Evolutionary conservation across 1,140 invertebrate species (phyloP), one percentile per base, ranked within the genome.

Genomic region (Semibalanus balanoides): DNA sequence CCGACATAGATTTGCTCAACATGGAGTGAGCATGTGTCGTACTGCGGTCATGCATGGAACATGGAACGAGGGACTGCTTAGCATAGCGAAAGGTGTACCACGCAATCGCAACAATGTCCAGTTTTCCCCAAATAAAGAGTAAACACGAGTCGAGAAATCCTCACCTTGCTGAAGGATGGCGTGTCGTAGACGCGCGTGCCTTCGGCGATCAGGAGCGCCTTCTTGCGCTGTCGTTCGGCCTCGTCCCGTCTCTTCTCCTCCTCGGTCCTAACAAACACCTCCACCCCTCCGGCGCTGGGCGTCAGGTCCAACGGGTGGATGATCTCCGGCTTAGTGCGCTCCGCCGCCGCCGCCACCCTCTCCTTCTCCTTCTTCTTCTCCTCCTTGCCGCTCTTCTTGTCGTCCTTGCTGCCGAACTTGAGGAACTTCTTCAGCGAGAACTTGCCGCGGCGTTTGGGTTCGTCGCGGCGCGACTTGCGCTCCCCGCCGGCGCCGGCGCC

Each of bases 261-360:
- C 29, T 72, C 70, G 28, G n/a, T 72, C 11, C 70, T 11, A 17
- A 72, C 70, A 5, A 72, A 7, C 25, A 72, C 70, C 70, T 72
- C 3, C 25, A 79, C 79, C 77, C 78, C 91, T 30, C 85, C 89
- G 78, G 83, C 83, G 3, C 89, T 89, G 22, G 90, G 90, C 82
- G 93, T 92, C 28, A 94, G 86, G 79, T 95, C 92, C 75, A 92
- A 84, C 25, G 93, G 93, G 87, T 95, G 93, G 78, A 95, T 92
- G 74, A 95, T 95, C 72, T 94, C 91, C 19, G 93, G 84, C 27
- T 75, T 78, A 22, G n/a, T 82, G 82, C 77, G 81, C 73, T 76
- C 77, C 19, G 75, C 74, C 29, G 64, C 72, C 19, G 70, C 30
- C 29, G 71, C 14, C 82, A 35, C 30, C 80, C 79, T 17, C 81